Evolutionary conservation across 2,888 invertebrate species (phyloP).

Genomic region (Pseudococcus longispinus): DNA sequence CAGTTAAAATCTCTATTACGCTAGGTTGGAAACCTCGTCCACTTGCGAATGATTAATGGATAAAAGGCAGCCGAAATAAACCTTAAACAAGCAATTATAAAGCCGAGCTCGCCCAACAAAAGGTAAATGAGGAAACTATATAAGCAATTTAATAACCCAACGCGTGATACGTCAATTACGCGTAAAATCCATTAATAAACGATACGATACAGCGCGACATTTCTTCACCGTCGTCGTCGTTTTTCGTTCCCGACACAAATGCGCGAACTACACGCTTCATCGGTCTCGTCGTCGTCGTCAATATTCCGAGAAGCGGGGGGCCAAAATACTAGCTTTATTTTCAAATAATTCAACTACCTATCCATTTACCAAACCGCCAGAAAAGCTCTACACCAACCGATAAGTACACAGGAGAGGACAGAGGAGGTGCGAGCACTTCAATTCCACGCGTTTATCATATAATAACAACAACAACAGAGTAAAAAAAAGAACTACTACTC

Average conservation of each 20-base stretch:
- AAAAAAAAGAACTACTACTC: not conserved
- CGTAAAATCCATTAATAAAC: constrained; percentile 42
- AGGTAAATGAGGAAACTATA: constrained; percentile 37
- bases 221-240: not conserved
- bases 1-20: not conserved
- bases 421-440: not conserved
- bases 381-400: not conserved
- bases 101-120: constrained; percentile 25
- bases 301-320: not conserved
- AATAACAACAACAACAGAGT: not conserved
- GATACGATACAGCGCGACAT: constrained; percentile 22
- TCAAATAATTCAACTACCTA: not conserved
- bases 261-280: not conserved
- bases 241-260: not conserved
- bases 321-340: not conserved
- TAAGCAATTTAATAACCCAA: constrained; percentile 25
- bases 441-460: constrained; percentile 8
- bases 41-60: constrained; percentile 11
- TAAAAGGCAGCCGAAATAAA: constrained; percentile 16
- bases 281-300: not conserved
- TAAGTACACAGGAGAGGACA: not conserved
- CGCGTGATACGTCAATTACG: constrained; percentile 40
- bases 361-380: not conserved
- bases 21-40: not conserved
- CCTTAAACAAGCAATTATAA: constrained; percentile 11